Base-by-base conservation (phyloP, 2,797 vertebrate genomes). In the Telmatherina bonti region DNA sequence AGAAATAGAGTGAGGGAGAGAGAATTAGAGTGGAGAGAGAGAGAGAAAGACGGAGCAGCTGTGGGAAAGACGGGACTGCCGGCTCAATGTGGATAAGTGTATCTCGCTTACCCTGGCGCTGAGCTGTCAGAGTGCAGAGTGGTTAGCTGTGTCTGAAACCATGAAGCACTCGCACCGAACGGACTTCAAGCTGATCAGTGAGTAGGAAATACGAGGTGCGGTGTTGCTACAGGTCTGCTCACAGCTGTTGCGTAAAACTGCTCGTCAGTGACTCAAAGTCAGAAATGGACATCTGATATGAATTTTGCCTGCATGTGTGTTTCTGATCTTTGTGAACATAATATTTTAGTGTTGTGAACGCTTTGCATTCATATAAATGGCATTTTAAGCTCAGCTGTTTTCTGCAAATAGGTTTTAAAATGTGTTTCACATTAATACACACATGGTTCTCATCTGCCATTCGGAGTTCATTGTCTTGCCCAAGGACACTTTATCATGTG, bases 121-220 rank as follows among this genome's bases (percentile, higher is more conserved):
- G 81, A 84, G 29, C 86, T 84, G 88, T 86, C 83, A 72, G 79
- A 85, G 83, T 68, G 80, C 78, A 70, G 85, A 81, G 79, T 10
- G 59, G 52, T 74, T 78, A 67, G 86, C 89, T 87, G 77, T 66
- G 60, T 70, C 79, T 49, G 60, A 63, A 47, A 71, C 64, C 86
- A 94, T 95, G 94, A 95, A 94, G 83, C 90, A 89, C 88, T 88
- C 91, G 4, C 73, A 91, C 85, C 85, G 88, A 74, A 89, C 86
- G 92, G 93, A 95, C 83, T 84, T 88, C 86, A 70, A 85, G 53
- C 91, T 93, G 86, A 91, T 91, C 87, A 96, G 96, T 97, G 95
- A 96, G 95, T 92, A 91, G 62, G 49, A 57, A 63, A 82, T 41
- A 75, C 79, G 82, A 81, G 77, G 77, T 58, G 18, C 67, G 56